Conservation (phyloP, 2,797 vertebrate genomes). For the Schizothorax lantsangensis region DNA sequence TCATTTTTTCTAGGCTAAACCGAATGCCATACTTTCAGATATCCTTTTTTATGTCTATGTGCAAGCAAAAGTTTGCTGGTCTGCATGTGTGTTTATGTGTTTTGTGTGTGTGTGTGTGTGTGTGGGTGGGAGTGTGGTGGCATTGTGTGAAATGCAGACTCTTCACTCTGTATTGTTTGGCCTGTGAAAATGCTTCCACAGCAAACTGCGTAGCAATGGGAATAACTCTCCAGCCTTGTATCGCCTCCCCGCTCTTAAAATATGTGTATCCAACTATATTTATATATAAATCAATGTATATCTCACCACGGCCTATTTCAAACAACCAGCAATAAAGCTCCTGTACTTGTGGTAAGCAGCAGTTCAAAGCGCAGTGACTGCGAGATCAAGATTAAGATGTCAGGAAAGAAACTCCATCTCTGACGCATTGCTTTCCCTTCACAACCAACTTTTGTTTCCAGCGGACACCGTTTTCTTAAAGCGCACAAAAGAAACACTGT, state of each 20-base stretch:
- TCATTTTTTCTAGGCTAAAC: background rate
- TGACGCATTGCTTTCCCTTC: conserved; percentile 1
- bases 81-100: conserved; percentile 5
- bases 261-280: conserved; percentile 42
- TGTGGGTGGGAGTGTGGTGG: conserved; percentile 21
- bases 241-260: conserved; percentile 40
- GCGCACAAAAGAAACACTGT: conserved; percentile 15
- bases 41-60: background rate
- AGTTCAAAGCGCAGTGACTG: background rate
- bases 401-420: background rate
- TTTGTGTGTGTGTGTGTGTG: conserved; percentile 7
- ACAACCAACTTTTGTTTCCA: conserved; percentile 16
- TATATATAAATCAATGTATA: conserved; percentile 51
- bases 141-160: conserved; percentile 50
- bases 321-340: conserved; percentile 29
- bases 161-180: conserved; percentile 52
- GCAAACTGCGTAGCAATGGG: conserved; percentile 46
- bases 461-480: background rate
- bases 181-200: conserved; percentile 47
- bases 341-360: background rate
- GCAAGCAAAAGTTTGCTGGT: conserved; percentile 15
- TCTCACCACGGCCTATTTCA: background rate
- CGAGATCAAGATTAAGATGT: conserved; percentile 18
- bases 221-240: conserved; percentile 36
- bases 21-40: background rate